Evolutionary conservation across 2,888 invertebrate genomes (phyloP).

Genomic region (Patella depressa): DNA sequence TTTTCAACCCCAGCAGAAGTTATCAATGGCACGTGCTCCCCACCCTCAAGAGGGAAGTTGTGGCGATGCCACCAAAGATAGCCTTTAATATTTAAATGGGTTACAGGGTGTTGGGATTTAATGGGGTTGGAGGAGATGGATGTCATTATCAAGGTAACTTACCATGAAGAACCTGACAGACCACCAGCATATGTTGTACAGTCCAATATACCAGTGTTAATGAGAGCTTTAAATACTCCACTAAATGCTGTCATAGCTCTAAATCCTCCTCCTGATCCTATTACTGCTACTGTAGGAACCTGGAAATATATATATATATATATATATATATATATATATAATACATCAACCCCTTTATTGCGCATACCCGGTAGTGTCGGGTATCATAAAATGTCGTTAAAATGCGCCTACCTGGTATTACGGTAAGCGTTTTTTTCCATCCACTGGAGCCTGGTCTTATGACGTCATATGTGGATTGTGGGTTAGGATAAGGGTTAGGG

Average conservation of each 20-base stretch:
- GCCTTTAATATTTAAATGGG: not conserved
- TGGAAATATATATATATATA: slow-evolving; percentile 37
- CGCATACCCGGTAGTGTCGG: not conserved
- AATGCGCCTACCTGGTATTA: not conserved
- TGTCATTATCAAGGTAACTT: slow-evolving; percentile 28
- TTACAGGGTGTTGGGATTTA: not conserved
- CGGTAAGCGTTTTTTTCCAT: no score
- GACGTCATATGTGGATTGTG: no score
- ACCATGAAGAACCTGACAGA: slow-evolving; percentile 73
- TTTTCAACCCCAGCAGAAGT: no score
- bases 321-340: not conserved
- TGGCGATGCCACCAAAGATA: not conserved
- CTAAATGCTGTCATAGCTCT: slow-evolving; percentile 72
- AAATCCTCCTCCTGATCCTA: slow-evolving; percentile 73
- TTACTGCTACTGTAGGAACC: slow-evolving; percentile 71
- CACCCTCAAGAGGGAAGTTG: no score
- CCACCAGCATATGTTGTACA: slow-evolving; percentile 70
- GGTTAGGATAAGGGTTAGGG: no score
- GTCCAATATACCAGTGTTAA: slow-evolving; percentile 69
- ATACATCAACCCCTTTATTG: not conserved
- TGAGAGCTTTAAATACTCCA: slow-evolving; percentile 71
- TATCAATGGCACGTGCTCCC: no score
- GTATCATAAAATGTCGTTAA: no score
- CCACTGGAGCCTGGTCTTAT: no score
- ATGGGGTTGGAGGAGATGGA: not conserved